A percentile compares a stretch with the other conserved stretches of the same genome.
Evolutionary conservation across 2,797 vertebrate species (phyloP).

Genomic region (Poecile montanus): DNA sequence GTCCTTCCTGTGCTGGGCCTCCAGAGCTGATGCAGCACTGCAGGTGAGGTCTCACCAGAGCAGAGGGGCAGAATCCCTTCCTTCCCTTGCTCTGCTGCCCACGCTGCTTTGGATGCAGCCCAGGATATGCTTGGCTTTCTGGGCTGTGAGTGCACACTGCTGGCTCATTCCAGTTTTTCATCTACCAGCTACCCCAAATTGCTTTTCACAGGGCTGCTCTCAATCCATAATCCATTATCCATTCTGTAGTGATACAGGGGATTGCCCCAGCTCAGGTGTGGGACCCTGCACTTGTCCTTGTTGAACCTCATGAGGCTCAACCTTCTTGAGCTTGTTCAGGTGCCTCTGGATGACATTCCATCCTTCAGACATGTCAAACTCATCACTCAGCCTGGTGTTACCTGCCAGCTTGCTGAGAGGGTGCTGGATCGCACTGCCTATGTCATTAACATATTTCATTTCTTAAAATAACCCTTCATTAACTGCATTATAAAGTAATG

Average conservation of each 20-base stretch:
- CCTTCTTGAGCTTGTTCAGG: background rate
- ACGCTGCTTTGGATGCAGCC: background rate
- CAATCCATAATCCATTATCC: background rate
- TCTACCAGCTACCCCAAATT: background rate
- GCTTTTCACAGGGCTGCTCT: background rate
- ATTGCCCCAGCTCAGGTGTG: background rate
- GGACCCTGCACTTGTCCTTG: background rate
- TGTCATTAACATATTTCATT: background rate
- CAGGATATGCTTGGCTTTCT: background rate
- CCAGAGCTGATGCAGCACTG: background rate
- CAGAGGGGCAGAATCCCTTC: background rate
- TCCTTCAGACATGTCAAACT: background rate
- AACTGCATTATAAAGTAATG: background rate
- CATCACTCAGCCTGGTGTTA: background rate
- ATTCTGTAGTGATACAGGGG: fast-evolving
- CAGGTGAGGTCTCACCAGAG: background rate
- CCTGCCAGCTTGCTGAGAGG: background rate
- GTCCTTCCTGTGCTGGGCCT: background rate
- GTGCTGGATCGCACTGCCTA: fast-evolving
- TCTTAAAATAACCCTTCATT: background rate
- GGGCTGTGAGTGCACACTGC: background rate
- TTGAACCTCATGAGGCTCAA: background rate
- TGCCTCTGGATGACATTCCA: background rate
- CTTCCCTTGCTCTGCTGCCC: background rate
- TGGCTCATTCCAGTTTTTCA: background rate